Percentiles rank a stretch among this genome's conserved stretches.
These are phyloP conservation scores for Pogonus chalceus DNA, from an alignment of 1,140 invertebrate genomes.

Conservation along the genomic window DNA sequence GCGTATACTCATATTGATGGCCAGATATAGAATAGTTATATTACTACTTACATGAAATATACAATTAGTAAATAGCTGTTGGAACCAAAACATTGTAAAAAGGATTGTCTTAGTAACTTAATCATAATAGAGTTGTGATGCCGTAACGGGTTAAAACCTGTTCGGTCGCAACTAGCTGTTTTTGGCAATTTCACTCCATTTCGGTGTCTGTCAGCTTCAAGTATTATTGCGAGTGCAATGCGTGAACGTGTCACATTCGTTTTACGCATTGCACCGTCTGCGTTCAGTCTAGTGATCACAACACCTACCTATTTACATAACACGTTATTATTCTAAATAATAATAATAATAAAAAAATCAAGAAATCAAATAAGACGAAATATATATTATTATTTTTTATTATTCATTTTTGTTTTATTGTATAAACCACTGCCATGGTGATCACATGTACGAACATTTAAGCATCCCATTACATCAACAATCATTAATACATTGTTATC, in stretches of 20 bases:
- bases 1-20: conserved; percentile 9
- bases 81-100: conserved; percentile 6
- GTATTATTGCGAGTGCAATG: neutral
- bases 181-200: conserved; percentile 4
- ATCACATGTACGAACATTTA: neutral
- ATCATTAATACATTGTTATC: neutral
- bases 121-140: neutral
- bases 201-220: conserved; percentile 5
- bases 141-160: no score
- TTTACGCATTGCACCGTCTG: neutral
- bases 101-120: conserved; percentile 5
- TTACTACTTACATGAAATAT: conserved; percentile 2
- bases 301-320: no score
- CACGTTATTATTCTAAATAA: no score
- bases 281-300: conserved; percentile 4
- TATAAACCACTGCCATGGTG: neutral
- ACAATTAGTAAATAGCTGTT: conserved; percentile 5
- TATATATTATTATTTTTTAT: no score
- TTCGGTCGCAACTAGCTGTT: neutral
- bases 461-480: neutral
- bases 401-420: no score
- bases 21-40: conserved; percentile 3
- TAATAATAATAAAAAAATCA: no score
- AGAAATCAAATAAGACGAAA: no score
- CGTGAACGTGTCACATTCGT: neutral